These are phyloP conservation scores for Athetis lepigone DNA, from an alignment of 2,888 invertebrate genomes.

Conservation along the genomic window DNA sequence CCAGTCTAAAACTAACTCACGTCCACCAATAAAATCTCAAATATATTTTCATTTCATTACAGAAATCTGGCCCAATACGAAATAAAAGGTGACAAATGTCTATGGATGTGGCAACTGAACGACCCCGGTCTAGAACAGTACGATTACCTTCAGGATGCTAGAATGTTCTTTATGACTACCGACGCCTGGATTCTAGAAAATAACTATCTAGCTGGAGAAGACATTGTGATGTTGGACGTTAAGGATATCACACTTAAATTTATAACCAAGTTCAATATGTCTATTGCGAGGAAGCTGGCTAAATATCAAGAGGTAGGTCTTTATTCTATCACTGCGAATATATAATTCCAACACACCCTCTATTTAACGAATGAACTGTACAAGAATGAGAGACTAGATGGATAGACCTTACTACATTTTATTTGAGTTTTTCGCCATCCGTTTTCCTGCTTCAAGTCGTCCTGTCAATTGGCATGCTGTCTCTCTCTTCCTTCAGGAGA, in stretches of 20 bases:
- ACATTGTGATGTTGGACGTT: constrained; percentile 80
- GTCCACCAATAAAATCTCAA: background rate
- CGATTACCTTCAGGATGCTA: constrained; percentile 79
- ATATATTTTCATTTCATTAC: constrained; percentile 54
- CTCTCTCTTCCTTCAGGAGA: no score
- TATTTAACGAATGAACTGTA: no score
- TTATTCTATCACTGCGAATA: no score
- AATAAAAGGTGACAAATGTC: constrained; percentile 73
- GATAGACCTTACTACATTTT: no score
- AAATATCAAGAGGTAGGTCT: constrained; percentile 91
- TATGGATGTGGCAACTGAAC: constrained; percentile 86
- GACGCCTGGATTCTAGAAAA: constrained; percentile 79
- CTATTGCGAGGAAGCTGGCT: constrained; percentile 91
- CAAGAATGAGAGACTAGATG: no score
- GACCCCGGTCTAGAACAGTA: constrained; percentile 83
- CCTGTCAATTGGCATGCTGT: no score
- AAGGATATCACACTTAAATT: constrained; percentile 83
- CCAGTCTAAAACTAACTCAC: background rate
- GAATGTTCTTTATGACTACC: constrained; percentile 76
- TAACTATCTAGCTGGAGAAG: constrained; percentile 71
- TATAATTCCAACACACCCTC: no score
- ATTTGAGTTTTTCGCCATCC: no score
- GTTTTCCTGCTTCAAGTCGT: no score
- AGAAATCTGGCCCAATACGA: constrained; percentile 79
- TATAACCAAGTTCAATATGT: constrained; percentile 91